A percentile compares a stretch with the other conserved stretches of the same genome.
Evolutionary conservation across 2,888 invertebrate genomes (phyloP).

Genomic region (Camponotus fellah): DNA sequence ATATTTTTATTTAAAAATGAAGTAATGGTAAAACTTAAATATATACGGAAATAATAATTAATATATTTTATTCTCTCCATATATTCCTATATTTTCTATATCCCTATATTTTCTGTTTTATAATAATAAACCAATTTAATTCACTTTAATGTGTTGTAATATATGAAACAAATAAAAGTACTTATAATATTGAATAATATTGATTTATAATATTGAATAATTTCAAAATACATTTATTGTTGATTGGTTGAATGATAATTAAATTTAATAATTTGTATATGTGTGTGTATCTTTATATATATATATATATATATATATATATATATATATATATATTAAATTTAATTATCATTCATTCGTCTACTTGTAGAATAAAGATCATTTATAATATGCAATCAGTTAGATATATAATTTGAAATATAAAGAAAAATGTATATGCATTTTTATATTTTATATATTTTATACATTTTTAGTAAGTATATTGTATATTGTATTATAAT

Average conservation of each 20-base stretch:
- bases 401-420: neutral
- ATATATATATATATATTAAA: neutral
- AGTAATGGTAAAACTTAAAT: neutral
- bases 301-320: too few species aligned
- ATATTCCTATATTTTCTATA: neutral
- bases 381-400: neutral
- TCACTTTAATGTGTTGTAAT: neutral
- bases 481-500: neutral
- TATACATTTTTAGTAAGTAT: too few species aligned
- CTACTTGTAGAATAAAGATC: neutral
- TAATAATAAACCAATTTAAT: neutral
- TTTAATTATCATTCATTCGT: neutral
- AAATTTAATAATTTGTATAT: too few species aligned
- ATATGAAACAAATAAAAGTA: neutral
- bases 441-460: neutral
- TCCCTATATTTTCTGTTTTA: neutral
- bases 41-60: neutral
- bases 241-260: too few species aligned
- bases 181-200: neutral
- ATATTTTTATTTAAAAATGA: neutral
- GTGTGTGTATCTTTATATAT: too few species aligned
- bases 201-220: neutral
- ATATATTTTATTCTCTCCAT: neutral
- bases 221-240: neutral
- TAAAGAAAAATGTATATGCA: neutral